Evolutionary conservation across 1,140 invertebrate species (phyloP).

Genomic region (Musca vetustissima): DNA sequence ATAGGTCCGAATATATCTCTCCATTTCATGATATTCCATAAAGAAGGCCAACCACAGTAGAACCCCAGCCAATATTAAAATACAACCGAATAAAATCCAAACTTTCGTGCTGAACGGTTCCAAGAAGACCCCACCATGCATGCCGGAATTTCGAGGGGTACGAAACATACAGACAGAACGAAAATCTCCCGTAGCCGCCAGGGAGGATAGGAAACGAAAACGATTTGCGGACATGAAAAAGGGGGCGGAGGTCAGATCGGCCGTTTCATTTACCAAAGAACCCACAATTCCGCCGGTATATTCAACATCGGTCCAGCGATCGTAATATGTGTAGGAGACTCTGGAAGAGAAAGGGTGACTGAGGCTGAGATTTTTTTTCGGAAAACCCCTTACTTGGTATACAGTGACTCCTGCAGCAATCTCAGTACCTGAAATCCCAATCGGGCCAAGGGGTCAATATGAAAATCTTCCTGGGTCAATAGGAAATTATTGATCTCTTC

Average conservation of each 20-base stretch:
- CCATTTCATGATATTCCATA: constrained; percentile 31
- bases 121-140: constrained; percentile 40
- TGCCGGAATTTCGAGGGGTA: constrained; percentile 36
- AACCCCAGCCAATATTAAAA: constrained; percentile 36
- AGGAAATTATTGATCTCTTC: constrained; percentile 16
- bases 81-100: constrained; percentile 38
- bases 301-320: constrained; percentile 45
- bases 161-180: constrained; percentile 49
- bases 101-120: constrained; percentile 44
- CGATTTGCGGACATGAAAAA: constrained; percentile 36
- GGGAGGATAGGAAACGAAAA: constrained; percentile 23
- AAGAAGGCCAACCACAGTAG: constrained; percentile 43
- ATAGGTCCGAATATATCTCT: constrained; percentile 9
- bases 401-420: constrained; percentile 37
- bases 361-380: not conserved
- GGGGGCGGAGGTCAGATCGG: constrained; percentile 36
- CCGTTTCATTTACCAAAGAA: constrained; percentile 33
- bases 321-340: constrained; percentile 32
- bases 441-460: constrained; percentile 25
- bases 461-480: constrained; percentile 1
- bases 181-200: constrained; percentile 36
- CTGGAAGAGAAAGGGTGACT: constrained; percentile 25
- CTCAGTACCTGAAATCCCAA: constrained; percentile 35
- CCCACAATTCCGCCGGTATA: constrained; percentile 40
- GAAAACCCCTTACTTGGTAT: constrained; percentile 36